Evolutionary conservation across 1,140 invertebrate species (phyloP).

Genomic region (Drosophila subobscura): DNA sequence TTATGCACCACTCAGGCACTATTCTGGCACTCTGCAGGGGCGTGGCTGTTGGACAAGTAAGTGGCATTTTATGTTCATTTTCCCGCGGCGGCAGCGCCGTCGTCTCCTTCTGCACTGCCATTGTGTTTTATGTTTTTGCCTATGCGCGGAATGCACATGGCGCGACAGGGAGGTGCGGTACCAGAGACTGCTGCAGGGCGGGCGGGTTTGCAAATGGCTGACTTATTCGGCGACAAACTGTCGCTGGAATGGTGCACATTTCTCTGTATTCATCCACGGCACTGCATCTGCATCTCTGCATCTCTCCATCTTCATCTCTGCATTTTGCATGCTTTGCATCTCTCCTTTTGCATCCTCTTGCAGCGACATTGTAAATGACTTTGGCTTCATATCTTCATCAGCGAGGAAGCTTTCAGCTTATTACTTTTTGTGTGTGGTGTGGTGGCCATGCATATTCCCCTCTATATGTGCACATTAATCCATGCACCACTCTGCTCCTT

Average conservation of each 20-base stretch:
- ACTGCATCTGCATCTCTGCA: background rate
- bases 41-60: slow-evolving; percentile 64
- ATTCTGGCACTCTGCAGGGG: slow-evolving; percentile 13
- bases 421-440: slow-evolving; percentile 53
- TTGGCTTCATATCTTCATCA: slow-evolving; percentile 60
- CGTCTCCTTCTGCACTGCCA: slow-evolving; percentile 44
- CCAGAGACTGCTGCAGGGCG: slow-evolving; percentile 9
- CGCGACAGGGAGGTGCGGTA: background rate
- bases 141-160: slow-evolving; percentile 51
- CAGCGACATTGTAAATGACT: slow-evolving; percentile 56
- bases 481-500: slow-evolving; percentile 1
- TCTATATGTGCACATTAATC: background rate
- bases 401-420: slow-evolving; percentile 70
- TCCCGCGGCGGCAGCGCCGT: slow-evolving; percentile 20
- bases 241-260: slow-evolving; percentile 55
- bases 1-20: slow-evolving; percentile 41
- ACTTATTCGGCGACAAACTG: slow-evolving; percentile 65
- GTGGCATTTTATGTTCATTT: slow-evolving; percentile 81
- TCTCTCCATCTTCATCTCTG: background rate
- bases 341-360: slow-evolving; percentile 21
- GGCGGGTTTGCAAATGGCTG: slow-evolving; percentile 37
- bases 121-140: slow-evolving; percentile 73
- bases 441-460: slow-evolving; percentile 18
- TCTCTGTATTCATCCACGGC: slow-evolving; percentile 27
- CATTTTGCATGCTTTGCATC: slow-evolving; percentile 3